Base-by-base conservation (phyloP, 2,113 vertebrate species). In the Recurvirostra avosetta region DNA sequence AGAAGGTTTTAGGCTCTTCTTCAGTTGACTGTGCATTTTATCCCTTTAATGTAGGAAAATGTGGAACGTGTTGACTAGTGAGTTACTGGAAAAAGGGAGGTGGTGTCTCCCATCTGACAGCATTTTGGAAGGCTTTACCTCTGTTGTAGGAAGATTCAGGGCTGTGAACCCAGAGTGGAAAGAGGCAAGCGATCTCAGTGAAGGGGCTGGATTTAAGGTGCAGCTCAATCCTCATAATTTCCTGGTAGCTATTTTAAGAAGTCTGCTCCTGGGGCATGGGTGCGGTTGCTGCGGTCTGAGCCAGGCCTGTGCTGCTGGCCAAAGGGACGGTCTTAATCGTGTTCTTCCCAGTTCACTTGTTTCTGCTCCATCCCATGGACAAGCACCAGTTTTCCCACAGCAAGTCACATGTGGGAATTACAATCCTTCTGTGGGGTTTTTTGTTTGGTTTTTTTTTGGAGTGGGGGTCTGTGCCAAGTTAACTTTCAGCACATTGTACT, bases 281-380 rank as follows among this genome's bases (percentile, higher is more conserved):
- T 29, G 29, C 3, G 2, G 34, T 66, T 34, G 5, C 29, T 10
- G 70, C 2, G 0, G 19, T 70, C 26, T 0, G 12, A 38, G 32
- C 29, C 32, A 22, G 19, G 20, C 21, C 36, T 3, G 41, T 63
- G 43, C 59, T 58, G 23, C 50, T 53, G 73, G 26, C 14, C n/a
- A 49, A 12, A 66, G 66, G 40, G 26, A 29, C 0, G 0, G 27
- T 34, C 58, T 65, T 34, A 15, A 11, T 68, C 11, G 2, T 1
- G 0, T 29, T 65, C 11, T 85, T 71, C 23, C 1, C 0, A 0
- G 3, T 58, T 76, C 0, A 0, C 32, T 73, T 14, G 14, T 49
- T 82, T 78, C 55, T 3, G 0, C 40, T 61, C 32, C 19, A 11
- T 56, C 36, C 45, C 8, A 0, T 15, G 29, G 19, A 8, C 2